Conservation (phyloP, 2,888 invertebrate genomes). For the Heliothis peltigera region DNA sequence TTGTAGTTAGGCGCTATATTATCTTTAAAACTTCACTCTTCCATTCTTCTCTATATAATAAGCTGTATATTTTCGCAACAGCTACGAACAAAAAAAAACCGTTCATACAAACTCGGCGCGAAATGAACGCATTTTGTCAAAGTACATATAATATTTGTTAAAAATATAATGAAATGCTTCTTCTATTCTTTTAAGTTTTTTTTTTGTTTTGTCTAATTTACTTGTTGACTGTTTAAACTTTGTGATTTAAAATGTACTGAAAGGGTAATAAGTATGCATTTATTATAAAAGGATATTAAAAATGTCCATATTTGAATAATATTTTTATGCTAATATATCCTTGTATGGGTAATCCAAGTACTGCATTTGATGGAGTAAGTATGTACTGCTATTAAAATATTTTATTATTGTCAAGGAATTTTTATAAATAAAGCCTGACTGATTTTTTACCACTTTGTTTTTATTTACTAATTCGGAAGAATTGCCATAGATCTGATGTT, state of each 20-base stretch:
- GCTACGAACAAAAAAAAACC: constrained; percentile 8
- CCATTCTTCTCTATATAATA: constrained; percentile 1
- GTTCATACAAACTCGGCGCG: constrained; percentile 9
- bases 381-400: constrained; percentile 22
- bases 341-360: constrained; percentile 37
- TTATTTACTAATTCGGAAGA: constrained; percentile 4
- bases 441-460: constrained; percentile 50
- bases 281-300: constrained; percentile 34
- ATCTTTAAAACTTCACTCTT: constrained; percentile 29
- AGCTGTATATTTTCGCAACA: constrained; percentile 18
- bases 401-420: constrained; percentile 52
- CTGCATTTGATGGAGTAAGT: constrained; percentile 42
- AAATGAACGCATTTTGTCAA: constrained; percentile 14
- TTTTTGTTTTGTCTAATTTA: constrained; percentile 18
- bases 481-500: no score
- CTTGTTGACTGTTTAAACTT: constrained; percentile 25
- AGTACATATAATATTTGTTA: constrained; percentile 32
- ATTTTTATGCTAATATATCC: constrained; percentile 20
- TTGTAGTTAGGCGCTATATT: constrained; percentile 70
- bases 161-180: constrained; percentile 2
- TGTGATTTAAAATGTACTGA: constrained; percentile 44
- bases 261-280: constrained; percentile 35
- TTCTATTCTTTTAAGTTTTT: constrained; percentile 18
- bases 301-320: constrained; percentile 42
- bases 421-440: constrained; percentile 70